Evolutionary conservation across 2,113 vertebrate genomes (phyloP).

Genomic region (Malurus alboscapulatus): DNA sequence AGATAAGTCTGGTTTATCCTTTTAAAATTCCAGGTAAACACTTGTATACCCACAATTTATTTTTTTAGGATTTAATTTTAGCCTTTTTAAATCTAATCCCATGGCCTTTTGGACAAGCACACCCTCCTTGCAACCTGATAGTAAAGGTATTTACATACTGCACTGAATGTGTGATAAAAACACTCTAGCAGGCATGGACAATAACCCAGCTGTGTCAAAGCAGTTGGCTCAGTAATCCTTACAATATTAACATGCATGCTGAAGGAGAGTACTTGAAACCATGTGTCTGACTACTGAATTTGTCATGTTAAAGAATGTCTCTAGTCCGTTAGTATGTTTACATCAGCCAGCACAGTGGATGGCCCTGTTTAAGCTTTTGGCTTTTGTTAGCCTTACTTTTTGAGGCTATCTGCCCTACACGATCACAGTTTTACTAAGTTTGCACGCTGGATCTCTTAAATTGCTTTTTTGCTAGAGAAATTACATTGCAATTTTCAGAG

Average conservation of each 20-base stretch:
- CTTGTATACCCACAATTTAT: slow-evolving; percentile 72
- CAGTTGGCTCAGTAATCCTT: slow-evolving; percentile 77
- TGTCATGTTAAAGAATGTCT: not conserved
- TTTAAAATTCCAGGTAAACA: slow-evolving; percentile 34
- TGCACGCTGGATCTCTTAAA: not conserved
- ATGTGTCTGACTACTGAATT: not conserved
- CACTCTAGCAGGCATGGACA: slow-evolving; percentile 71
- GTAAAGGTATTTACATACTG: slow-evolving; percentile 89
- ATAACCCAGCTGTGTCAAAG: slow-evolving; percentile 68
- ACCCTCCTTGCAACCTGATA: slow-evolving; percentile 85
- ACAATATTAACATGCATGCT: slow-evolving; percentile 70
- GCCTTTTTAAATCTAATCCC: slow-evolving; percentile 99
- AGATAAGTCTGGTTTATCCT: not conserved
- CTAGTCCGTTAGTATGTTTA: not conserved
- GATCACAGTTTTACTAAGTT: not conserved
- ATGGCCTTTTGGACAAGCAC: slow-evolving; percentile 97
- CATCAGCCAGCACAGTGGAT: not conserved
- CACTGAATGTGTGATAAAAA: slow-evolving; percentile 76
- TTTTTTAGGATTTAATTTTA: slow-evolving; percentile 99
- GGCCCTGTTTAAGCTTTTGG: not conserved
- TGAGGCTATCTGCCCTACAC: not conserved
- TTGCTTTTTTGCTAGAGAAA: not conserved
- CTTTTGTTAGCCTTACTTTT: slow-evolving; percentile 8
- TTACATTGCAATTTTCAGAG: not conserved
- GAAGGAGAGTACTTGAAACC: slow-evolving; percentile 20